These are phyloP conservation scores for Laupala kohalensis DNA, from an alignment of 1,140 invertebrate genomes.

Conservation along the genomic window DNA sequence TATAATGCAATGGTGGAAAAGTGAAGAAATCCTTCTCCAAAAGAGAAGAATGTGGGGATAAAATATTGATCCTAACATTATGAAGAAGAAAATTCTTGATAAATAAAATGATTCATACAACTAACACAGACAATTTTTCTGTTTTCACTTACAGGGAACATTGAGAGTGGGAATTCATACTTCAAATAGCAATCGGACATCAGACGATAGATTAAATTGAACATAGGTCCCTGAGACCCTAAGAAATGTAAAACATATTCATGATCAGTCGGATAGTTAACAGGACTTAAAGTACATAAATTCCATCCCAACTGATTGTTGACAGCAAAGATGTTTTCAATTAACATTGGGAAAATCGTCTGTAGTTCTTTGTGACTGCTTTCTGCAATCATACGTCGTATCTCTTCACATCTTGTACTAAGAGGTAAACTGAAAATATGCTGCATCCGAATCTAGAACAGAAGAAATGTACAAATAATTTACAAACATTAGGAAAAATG, in stretches of 20 bases:
- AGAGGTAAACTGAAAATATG: background rate
- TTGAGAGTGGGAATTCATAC: background rate
- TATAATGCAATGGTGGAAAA: too few species aligned
- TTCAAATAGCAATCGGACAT: background rate
- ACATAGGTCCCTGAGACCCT: background rate
- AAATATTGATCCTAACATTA: too few species aligned
- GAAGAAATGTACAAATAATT: background rate
- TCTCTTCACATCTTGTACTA: background rate
- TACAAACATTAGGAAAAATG: too few species aligned
- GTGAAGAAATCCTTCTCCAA: too few species aligned
- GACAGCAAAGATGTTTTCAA: background rate
- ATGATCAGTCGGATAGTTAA: background rate
- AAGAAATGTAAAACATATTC: background rate
- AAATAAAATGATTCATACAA: too few species aligned
- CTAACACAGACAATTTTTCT: too few species aligned
- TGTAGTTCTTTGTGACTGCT: background rate
- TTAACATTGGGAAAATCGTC: background rate
- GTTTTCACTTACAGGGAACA: background rate
- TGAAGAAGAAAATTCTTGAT: too few species aligned
- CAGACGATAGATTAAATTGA: background rate
- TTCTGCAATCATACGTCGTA: background rate
- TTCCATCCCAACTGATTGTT: background rate
- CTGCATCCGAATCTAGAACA: background rate
- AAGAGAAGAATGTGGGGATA: too few species aligned
- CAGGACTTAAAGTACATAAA: background rate